phyloP scores from a whole-genome alignment of 2,797 vertebrate genomes.

The Harpagifer antarcticus region DNA sequence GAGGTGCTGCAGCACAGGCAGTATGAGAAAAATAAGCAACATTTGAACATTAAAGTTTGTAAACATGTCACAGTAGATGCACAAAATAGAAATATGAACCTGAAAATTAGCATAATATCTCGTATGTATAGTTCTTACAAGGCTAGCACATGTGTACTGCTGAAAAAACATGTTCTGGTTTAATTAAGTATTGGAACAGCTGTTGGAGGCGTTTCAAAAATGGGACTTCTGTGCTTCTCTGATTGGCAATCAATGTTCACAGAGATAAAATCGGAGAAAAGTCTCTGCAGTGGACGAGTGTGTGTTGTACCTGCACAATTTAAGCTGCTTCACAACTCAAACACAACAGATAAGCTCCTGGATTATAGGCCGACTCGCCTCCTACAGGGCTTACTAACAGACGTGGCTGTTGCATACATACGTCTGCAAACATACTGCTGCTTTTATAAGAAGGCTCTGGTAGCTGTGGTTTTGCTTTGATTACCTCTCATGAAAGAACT shows the following conservation, averaged over 20 bases:
- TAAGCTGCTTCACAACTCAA: conserved; percentile 42
- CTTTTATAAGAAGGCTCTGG: not conserved
- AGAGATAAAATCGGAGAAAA: conserved; percentile 49
- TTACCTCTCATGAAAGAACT: not conserved
- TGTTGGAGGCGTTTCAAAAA: conserved; percentile 28
- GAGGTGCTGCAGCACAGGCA: no score
- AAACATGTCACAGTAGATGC: no score
- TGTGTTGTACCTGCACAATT: conserved; percentile 19
- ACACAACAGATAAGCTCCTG: conserved; percentile 44
- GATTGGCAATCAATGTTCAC: conserved; percentile 39
- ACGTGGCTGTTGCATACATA: not conserved
- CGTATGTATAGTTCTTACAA: not conserved
- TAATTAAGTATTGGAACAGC: conserved; percentile 37
- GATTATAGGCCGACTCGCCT: conserved; percentile 16
- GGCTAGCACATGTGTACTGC: not conserved
- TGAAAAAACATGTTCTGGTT: conserved; percentile 4
- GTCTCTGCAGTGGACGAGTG: conserved; percentile 32
- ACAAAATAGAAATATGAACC: no score
- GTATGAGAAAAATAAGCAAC: no score
- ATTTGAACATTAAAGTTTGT: no score
- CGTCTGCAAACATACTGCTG: not conserved
- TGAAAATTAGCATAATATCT: no score
- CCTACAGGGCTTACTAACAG: conserved; percentile 1
- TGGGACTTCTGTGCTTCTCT: not conserved
- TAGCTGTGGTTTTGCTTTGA: not conserved